Evolutionary conservation across 2,797 vertebrate species (phyloP), one percentile per base, ranked within the genome.

Genomic region (Chloroceryle inda): DNA sequence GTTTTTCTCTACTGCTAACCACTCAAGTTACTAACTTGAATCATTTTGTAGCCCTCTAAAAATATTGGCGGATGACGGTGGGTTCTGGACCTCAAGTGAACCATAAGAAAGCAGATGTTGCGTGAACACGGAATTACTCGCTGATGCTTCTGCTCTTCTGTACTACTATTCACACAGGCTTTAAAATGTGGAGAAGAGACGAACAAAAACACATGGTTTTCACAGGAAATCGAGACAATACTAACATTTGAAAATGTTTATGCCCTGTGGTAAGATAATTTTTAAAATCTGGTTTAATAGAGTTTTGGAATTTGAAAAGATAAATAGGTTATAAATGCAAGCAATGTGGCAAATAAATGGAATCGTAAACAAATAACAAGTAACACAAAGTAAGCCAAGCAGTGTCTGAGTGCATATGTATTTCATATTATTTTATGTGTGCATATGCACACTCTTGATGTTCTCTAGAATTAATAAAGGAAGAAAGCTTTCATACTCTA

Each of bases 21-120:
- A 52, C 42, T 92, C 49, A 72, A 45, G 90, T 94, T 86, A 89
- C 69, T 93, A 95, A 96, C 96, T 95, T 89, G 92, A 92, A 96
- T 94, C 59, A 26, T 87, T 95, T 94, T 96, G 75, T 95, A 96
- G 85, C 88, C 92, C 94, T 79, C 67, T 92, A 88, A 97, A 97
- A 96, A 95, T 92, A 97, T 69, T 94, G 74, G 64, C 74, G 15
- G 91, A 78, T 94, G 87, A 85, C 5, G 24, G 68, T 89, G 50
- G 81, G 91, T 92, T 96, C 92, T 94, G 94, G 90, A 92, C 92
- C 94, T 93, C 84, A 93, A 96, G 66, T 96, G 95, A 97, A 93
- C 92, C 94, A 31, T 95, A 97, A 94, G 95, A 95, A 95, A 96
- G 55, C 95, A 97, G 96, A 96, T 95, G 95, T 89, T 93, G 74